A percentile compares a stretch with the other conserved stretches of the same genome.
Evolutionary conservation across 2,797 vertebrate species (phyloP).

Genomic region (Pseudopleuronectes americanus): DNA sequence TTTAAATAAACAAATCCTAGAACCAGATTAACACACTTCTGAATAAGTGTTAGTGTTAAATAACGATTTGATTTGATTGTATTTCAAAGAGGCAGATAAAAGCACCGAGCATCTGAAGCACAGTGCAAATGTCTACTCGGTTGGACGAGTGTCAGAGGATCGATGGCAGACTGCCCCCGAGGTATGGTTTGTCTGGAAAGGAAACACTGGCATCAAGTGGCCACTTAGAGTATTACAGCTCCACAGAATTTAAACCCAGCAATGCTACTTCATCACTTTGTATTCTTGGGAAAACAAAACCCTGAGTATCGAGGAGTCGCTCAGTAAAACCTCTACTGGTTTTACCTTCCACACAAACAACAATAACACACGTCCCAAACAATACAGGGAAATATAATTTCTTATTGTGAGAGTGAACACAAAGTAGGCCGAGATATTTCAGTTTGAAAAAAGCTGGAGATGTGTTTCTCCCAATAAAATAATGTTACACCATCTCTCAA

Average conservation of each 20-base stretch:
- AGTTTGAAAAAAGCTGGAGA: not conserved
- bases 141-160: conserved; percentile 6
- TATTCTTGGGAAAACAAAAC: too few relatives aligned
- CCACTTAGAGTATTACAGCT: conserved; percentile 13
- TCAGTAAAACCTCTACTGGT: too few relatives aligned
- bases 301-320: too few relatives aligned
- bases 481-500: not conserved
- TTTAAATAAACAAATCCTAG: not conserved
- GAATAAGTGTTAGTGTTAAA: not conserved
- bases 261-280: not conserved
- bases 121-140: not conserved
- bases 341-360: too few relatives aligned
- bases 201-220: conserved; percentile 83
- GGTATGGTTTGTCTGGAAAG: conserved; percentile 41
- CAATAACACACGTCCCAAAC: too few relatives aligned
- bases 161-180: not conserved
- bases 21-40: not conserved
- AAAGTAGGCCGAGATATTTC: too few relatives aligned
- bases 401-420: too few relatives aligned
- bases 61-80: too few relatives aligned
- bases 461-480: not conserved
- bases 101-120: not conserved
- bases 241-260: not conserved
- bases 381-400: too few relatives aligned
- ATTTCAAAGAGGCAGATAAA: not conserved